Conservation (phyloP, 2,797 vertebrate genomes). For the Platalea minor region DNA sequence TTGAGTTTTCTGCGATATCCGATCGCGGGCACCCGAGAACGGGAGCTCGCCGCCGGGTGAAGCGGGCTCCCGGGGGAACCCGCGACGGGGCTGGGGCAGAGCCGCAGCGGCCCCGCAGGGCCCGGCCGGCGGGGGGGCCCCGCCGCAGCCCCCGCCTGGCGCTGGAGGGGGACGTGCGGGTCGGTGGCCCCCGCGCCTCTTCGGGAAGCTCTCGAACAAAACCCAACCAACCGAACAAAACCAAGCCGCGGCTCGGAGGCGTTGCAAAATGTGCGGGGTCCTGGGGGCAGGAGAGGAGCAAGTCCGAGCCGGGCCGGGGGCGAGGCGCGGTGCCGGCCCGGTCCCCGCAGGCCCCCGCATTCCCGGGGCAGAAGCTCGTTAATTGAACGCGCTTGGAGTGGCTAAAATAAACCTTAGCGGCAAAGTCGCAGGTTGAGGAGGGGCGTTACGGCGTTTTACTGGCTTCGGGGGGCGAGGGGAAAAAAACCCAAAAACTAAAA, state of each 20-base stretch:
- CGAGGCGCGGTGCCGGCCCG: neutral
- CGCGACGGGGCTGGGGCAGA: no score
- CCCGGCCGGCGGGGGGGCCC: neutral
- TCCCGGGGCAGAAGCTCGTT: neutral
- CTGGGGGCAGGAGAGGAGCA: neutral
- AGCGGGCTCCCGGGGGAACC: neutral
- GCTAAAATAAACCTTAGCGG: neutral
- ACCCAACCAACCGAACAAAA: neutral
- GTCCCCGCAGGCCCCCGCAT: neutral
- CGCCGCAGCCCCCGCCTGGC: neutral
- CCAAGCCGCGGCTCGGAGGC: rapidly evolving
- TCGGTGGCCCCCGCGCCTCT: neutral
- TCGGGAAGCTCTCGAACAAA: neutral
- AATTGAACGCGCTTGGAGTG: neutral
- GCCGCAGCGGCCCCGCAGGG: neutral
- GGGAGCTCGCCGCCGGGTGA: neutral
- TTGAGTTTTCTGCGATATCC: slow-evolving; percentile 27
- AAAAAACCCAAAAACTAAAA: no score
- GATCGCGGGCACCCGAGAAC: neutral
- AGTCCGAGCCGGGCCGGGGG: neutral
- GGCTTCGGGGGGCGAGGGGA: rapidly evolving
- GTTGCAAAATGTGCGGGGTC: neutral
- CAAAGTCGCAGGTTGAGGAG: neutral
- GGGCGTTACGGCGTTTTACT: neutral
- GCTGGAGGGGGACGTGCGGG: neutral